Evolutionary conservation across 2,797 vertebrate genomes (phyloP).

Genomic region (Acrocephalus scirpaceus): DNA sequence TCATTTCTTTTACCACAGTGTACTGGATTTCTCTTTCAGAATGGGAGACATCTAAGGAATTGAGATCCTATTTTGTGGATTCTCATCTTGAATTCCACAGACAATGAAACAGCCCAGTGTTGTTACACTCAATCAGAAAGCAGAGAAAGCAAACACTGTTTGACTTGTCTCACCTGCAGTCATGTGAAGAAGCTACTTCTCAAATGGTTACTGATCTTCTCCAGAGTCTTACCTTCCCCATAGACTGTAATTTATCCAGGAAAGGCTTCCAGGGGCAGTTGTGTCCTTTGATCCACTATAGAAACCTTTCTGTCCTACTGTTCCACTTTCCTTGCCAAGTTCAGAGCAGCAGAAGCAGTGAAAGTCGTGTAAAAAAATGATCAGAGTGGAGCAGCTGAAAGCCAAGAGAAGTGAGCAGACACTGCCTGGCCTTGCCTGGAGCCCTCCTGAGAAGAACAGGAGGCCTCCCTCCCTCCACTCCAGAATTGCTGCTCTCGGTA

Average conservation of each 20-base stretch:
- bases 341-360: neutral
- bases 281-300: neutral
- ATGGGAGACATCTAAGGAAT: neutral
- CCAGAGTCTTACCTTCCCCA: neutral
- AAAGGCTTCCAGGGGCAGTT: neutral
- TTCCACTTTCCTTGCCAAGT: neutral
- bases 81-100: neutral
- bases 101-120: neutral
- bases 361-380: neutral
- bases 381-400: neutral
- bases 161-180: neutral
- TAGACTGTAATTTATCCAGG: neutral
- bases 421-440: neutral
- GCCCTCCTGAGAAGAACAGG: neutral
- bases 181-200: neutral
- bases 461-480: neutral
- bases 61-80: neutral
- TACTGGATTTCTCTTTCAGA: neutral
- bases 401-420: neutral
- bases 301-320: neutral
- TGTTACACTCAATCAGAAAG: neutral
- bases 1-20: rapidly evolving
- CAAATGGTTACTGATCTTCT: neutral
- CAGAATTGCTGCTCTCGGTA: neutral
- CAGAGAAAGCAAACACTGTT: neutral